A percentile compares a stretch with the other conserved stretches of the same genome.
phyloP scores from a whole-genome alignment of 1,140 invertebrate genomes.

The Panagrolaimus sp. region DNA sequence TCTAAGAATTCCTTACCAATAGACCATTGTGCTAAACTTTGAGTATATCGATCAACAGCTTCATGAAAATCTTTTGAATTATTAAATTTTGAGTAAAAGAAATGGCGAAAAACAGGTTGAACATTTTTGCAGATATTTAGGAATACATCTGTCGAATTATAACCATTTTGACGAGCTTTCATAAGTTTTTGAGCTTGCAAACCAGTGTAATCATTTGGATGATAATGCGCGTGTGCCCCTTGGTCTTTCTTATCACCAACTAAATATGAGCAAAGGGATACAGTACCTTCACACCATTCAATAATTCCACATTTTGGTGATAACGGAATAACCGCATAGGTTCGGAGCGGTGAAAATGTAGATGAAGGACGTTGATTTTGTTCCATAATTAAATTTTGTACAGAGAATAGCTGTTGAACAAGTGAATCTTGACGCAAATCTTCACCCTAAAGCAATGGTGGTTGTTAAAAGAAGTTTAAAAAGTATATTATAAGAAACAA shows the following conservation, averaged over 20 bases:
- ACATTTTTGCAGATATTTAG: slow-evolving; percentile 65
- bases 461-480: not conserved
- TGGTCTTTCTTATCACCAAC: slow-evolving; percentile 14
- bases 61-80: slow-evolving; percentile 77
- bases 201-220: slow-evolving; percentile 20
- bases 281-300: slow-evolving; percentile 84
- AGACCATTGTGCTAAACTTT: slow-evolving; percentile 63
- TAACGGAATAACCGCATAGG: slow-evolving; percentile 79
- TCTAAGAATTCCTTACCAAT: slow-evolving; percentile 54
- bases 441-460: slow-evolving; percentile 14
- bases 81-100: slow-evolving; percentile 78
- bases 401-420: slow-evolving; percentile 15
- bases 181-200: not conserved
- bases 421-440: slow-evolving; percentile 19
- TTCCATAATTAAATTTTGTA: slow-evolving; percentile 20
- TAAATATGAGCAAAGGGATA: slow-evolving; percentile 65
- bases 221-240: slow-evolving; percentile 19
- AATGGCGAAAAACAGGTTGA: slow-evolving; percentile 80
- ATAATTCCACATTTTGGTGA: slow-evolving; percentile 78
- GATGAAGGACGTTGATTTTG: slow-evolving; percentile 65
- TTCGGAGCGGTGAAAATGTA: slow-evolving; percentile 61
- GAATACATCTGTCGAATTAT: not conserved
- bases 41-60: slow-evolving; percentile 74
- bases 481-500: not conserved
- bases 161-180: not conserved